Evolutionary conservation across 2,888 invertebrate genomes (phyloP), one percentile per base, ranked within the genome.

Genomic region (Gibbula magus): DNA sequence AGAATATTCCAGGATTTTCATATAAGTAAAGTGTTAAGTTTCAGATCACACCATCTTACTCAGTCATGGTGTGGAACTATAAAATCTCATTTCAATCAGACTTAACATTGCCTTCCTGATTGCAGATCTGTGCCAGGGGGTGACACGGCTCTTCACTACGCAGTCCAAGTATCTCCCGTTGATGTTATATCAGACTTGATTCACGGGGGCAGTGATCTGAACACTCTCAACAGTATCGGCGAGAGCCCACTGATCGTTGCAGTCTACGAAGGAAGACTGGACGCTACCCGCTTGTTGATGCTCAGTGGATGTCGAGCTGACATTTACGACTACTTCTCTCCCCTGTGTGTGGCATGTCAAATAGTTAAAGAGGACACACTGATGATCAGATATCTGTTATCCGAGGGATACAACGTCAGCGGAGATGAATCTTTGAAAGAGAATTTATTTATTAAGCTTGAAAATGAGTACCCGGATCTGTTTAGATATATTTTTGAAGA

Each of bases 81-180:
- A n/a, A n/a, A n/a, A n/a, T n/a, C n/a, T n/a, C n/a, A n/a, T n/a
- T n/a, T n/a, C n/a, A n/a, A n/a, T n/a, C n/a, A n/a, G n/a, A n/a
- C n/a, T 45, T 7, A 45, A 45, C 13, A 45, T 45, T 45, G 20
- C 13, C 22, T 18, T 54, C 75, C 67, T n/a, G 79, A 3, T 81
- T 85, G 13, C 82, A 86, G 85, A 51, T 77, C 35, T 39, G 84
- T 85, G 13, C 67, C 80, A n/a, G 86, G 86, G 61, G 83, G 86
- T 56, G 89, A 89, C 74, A 86, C 86, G 16, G 89, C 88, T 1
- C 79, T 89, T 20, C 88, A 89, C 77, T 87, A 85, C 80, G 89
- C 89, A 32, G 87, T 87, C 7, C 88, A 88, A 77, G 84, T 88
- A 20, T 85, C 85, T 16, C 83, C 84, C 13, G 76, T 80, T 7